A percentile compares a stretch with the other conserved stretches of the same genome.
phyloP scores from a whole-genome alignment of 2,113 vertebrate genomes.

The Callospermophilus lateralis region DNA sequence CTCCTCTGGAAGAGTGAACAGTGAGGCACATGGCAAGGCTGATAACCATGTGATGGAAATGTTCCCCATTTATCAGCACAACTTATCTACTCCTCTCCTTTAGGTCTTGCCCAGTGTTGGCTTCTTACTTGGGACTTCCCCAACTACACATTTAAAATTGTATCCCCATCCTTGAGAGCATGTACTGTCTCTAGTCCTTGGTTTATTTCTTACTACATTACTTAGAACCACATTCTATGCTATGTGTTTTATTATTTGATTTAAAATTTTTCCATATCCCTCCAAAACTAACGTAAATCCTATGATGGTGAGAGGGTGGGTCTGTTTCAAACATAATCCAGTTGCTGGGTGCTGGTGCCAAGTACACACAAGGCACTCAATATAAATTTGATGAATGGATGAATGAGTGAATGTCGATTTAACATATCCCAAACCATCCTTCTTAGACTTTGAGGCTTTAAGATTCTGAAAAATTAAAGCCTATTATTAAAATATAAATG shows the following conservation, averaged over 20 bases:
- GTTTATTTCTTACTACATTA: background rate
- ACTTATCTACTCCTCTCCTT: background rate
- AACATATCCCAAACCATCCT: background rate
- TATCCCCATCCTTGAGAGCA: background rate
- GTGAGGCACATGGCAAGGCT: background rate
- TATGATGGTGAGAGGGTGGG: background rate
- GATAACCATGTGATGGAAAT: background rate
- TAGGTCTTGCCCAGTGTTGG: background rate
- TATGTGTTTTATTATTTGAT: background rate
- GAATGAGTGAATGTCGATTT: background rate
- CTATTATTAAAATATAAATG: background rate
- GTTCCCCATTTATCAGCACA: background rate
- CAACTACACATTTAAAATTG: background rate
- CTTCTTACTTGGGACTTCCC: background rate
- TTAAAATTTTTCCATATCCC: background rate
- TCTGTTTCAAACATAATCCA: background rate
- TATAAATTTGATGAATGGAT: background rate
- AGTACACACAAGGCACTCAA: background rate
- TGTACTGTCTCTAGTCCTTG: background rate
- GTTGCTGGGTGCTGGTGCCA: background rate
- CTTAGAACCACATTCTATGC: background rate
- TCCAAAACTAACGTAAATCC: background rate
- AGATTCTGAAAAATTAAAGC: background rate
- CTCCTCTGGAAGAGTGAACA: background rate
- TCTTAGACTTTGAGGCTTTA: constrained; percentile 5